A percentile compares a stretch with the other conserved stretches of the same genome.
These are phyloP conservation scores for Diabrotica virgifera DNA, from an alignment of 1,140 invertebrate species.

Conservation along the genomic window DNA sequence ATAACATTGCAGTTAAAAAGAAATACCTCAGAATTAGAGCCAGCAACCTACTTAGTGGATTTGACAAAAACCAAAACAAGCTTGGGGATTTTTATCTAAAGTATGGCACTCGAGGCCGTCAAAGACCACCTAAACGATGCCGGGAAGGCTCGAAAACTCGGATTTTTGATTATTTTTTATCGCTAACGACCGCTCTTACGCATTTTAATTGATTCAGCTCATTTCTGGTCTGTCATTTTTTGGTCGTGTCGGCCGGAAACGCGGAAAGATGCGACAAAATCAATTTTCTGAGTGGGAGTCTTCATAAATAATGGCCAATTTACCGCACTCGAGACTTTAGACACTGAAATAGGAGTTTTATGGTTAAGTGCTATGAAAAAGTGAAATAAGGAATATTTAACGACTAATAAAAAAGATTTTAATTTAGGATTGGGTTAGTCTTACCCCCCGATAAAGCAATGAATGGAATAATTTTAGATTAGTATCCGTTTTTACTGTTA, in stretches of 20 bases:
- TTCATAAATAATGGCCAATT: too few species aligned
- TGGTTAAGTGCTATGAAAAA: too few species aligned
- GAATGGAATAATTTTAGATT: too few species aligned
- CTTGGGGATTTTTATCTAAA: constrained; percentile 25
- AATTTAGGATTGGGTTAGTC: too few species aligned
- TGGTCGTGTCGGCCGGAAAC: not conserved
- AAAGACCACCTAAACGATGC: constrained; percentile 33
- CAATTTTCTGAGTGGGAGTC: not conserved
- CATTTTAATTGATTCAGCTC: constrained; percentile 1
- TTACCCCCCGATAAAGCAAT: too few species aligned
- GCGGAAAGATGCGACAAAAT: not conserved
- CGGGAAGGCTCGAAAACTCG: not conserved
- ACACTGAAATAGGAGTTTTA: too few species aligned
- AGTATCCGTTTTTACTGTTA: too few species aligned
- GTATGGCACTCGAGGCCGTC: constrained; percentile 30
- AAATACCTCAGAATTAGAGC: constrained; percentile 8
- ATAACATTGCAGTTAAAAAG: not conserved
- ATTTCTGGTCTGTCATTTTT: not conserved
- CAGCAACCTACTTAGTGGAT: constrained; percentile 28
- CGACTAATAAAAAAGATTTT: too few species aligned
- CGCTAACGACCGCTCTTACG: constrained; percentile 7
- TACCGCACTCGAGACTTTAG: too few species aligned
- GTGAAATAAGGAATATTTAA: too few species aligned
- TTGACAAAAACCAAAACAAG: constrained; percentile 31
- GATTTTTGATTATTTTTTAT: constrained; percentile 26